A percentile compares a stretch with the other conserved stretches of the same genome.
Conservation (phyloP, 2,113 vertebrate genomes). For the Silurus glanis region DNA sequence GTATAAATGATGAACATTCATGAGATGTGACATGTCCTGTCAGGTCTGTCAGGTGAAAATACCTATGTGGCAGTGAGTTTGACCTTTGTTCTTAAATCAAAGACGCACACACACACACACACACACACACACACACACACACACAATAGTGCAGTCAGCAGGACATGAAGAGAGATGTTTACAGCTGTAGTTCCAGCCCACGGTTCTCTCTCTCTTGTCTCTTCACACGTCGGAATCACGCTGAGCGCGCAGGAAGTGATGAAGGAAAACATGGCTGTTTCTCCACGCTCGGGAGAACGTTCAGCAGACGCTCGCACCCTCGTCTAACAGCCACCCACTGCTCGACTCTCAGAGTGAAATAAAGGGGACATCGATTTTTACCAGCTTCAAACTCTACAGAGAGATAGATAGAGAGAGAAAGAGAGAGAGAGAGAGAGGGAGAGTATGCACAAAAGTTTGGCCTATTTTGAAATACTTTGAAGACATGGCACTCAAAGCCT, state of each 20-base stretch:
- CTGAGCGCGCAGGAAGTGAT: slow-evolving; percentile 39
- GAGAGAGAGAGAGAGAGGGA: not conserved
- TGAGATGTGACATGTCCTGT: not conserved
- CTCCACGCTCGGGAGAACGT: slow-evolving; percentile 40
- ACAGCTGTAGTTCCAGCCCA: slow-evolving; percentile 34
- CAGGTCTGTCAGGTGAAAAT: not conserved
- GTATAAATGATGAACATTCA: not conserved
- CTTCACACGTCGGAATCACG: slow-evolving; percentile 26
- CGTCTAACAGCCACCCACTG: slow-evolving; percentile 37
- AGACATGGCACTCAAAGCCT: slow-evolving; percentile 34
- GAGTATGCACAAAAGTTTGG: not conserved
- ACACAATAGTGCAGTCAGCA: slow-evolving; percentile 15
- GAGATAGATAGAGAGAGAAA: not conserved
- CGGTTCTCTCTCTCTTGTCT: slow-evolving; percentile 16
- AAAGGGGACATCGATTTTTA: slow-evolving; percentile 47
- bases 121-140: slow-evolving; percentile 8
- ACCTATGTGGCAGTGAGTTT: not conserved
- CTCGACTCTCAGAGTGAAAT: slow-evolving; percentile 38
- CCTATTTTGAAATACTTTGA: slow-evolving; percentile 46
- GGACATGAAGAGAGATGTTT: slow-evolving; percentile 33
- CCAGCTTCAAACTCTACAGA: not conserved
- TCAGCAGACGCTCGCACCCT: slow-evolving; percentile 20
- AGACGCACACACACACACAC: not conserved
- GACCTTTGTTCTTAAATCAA: not conserved
- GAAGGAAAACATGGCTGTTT: slow-evolving; percentile 46